Conservation (phyloP, 2,113 vertebrate species). For the Odobenus rosmarus region DNA sequence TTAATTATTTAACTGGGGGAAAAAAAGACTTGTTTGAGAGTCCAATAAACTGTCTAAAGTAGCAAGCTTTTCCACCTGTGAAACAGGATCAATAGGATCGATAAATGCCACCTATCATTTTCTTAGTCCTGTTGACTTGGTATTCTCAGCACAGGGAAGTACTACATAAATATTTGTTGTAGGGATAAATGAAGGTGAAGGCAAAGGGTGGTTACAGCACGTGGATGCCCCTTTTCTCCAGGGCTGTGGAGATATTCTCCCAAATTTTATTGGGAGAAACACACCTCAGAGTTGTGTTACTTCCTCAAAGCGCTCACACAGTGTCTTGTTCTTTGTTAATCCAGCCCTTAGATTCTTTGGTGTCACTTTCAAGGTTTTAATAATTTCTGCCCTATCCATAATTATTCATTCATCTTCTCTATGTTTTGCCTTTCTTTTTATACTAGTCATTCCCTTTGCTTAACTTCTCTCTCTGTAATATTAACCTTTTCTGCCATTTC, state of each 20-base stretch:
- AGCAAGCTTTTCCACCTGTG: background rate
- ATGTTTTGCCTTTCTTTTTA: constrained; percentile 55
- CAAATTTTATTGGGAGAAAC: background rate
- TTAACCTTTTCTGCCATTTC: constrained; percentile 29
- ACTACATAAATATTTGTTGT: background rate
- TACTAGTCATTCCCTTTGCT: constrained; percentile 14
- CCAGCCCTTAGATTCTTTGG: background rate
- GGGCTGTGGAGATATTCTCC: too few species aligned
- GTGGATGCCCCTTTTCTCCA: background rate
- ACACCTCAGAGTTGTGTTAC: background rate
- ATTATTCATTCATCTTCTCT: constrained; percentile 49
- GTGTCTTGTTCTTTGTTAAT: background rate
- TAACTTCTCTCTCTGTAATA: constrained; percentile 48
- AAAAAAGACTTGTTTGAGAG: background rate
- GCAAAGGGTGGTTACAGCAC: background rate
- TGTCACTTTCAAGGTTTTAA: constrained; percentile 23
- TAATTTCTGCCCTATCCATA: constrained; percentile 5
- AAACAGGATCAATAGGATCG: background rate
- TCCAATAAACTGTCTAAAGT: background rate
- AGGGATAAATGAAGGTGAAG: background rate
- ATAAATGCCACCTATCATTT: background rate
- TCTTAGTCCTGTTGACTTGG: background rate
- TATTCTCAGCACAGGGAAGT: background rate
- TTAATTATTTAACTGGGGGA: background rate
- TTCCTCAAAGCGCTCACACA: background rate